Evolutionary conservation across 2,888 invertebrate species (phyloP), one percentile per base, ranked within the genome.

Genomic region (Dyspetes luteomarginatus): DNA sequence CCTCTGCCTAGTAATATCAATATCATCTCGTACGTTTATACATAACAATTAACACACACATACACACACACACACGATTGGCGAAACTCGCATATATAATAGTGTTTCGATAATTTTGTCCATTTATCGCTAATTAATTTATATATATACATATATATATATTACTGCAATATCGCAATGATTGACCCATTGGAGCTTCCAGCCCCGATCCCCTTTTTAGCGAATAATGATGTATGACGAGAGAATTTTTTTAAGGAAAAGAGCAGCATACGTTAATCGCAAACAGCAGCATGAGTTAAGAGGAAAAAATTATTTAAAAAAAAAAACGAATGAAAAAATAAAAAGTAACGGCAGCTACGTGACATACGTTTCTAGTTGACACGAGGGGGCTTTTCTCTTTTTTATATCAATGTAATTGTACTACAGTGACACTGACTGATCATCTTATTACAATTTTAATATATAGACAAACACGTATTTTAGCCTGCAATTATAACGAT

Each of bases 401-500:
- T 89, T 89, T 89, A 87, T 89, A 89, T 86, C 85, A 86, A 88
- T 86, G 84, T 89, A 87, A 88, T 88, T 89, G 87, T 89, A 89
- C 86, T 86, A 87, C 86, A 80, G 82, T 84, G 87, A 86, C 84
- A 86, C 81, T 17, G 83, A 84, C 85, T 86, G 87, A 89, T 86
- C 87, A 88, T 88, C 85, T 89, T 89, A 90, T 90, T 89, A 89
- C 85, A 83, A 86, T 81, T 77, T 87, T 89, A 88, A 87, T 88
- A 89, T 87, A 86, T 87, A 86, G 55, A 68, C 72, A 73, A 50
- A 75, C 81, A 81, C 79, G 82, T 83, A 85, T 83, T 86, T 82
- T 91, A 91, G 89, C 89, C 87, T 89, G 88, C 91, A 89, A 90
- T 86, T 90, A 86, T 90, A 90, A 90, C 86, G 89, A 89, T 88